phyloP scores from a whole-genome alignment of 53 echinoderm and acorn worm genomes.

The Astropecten irregularis region DNA sequence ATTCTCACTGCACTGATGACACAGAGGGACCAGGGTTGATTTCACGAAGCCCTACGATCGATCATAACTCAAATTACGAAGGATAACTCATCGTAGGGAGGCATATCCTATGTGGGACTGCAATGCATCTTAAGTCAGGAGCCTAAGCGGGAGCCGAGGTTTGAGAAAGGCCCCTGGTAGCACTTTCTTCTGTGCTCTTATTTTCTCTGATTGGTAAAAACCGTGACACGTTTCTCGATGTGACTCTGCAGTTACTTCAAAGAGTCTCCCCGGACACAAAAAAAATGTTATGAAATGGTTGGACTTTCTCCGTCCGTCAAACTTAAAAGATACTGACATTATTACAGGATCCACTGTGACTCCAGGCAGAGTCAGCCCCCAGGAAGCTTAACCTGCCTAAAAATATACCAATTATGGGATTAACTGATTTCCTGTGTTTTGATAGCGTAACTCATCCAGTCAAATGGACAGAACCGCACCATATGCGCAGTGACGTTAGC shows the following conservation, averaged over 20 bases:
- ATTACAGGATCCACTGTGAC: slow-evolving; percentile 34
- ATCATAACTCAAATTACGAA: too few relatives aligned
- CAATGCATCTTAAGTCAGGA: too few relatives aligned
- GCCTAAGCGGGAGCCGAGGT: too few relatives aligned
- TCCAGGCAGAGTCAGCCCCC: slow-evolving; percentile 16
- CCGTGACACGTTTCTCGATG: background rate
- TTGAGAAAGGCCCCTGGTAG: too few relatives aligned
- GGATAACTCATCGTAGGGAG: too few relatives aligned
- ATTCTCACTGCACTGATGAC: too few relatives aligned
- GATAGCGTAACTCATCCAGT: slow-evolving; percentile 38
- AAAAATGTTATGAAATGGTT: background rate
- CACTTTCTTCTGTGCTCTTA: too few relatives aligned
- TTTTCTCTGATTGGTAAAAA: too few relatives aligned
- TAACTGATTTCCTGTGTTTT: slow-evolving; percentile 57
- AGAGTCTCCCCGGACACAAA: too few relatives aligned
- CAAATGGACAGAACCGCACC: background rate
- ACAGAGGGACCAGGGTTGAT: too few relatives aligned
- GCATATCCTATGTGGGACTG: too few relatives aligned
- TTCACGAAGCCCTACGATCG: too few relatives aligned
- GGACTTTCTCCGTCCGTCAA: background rate
- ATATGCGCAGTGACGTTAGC: slow-evolving; percentile 5
- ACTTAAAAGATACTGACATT: slow-evolving; percentile 24
- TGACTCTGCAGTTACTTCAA: slow-evolving; percentile 5
- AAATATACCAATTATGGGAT: slow-evolving; percentile 43
- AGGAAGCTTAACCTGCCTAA: background rate